A percentile compares a stretch with the other conserved stretches of the same genome.
These are phyloP conservation scores for Pimephales promelas DNA, from an alignment of 2,113 vertebrate species.

Conservation along the genomic window DNA sequence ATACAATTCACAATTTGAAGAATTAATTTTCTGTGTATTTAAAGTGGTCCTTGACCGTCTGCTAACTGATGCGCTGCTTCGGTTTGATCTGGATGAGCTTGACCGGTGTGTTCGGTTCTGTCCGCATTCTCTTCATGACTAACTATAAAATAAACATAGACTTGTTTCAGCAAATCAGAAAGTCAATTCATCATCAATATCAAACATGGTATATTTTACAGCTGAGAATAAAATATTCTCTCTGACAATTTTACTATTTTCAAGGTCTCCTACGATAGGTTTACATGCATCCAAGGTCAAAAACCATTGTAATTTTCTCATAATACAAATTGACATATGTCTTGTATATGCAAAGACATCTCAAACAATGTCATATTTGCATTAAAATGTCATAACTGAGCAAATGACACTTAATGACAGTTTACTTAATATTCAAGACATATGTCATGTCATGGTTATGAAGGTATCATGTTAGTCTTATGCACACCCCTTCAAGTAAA, in stretches of 20 bases:
- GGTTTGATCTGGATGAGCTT: constrained; percentile 52
- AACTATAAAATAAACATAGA: constrained; percentile 43
- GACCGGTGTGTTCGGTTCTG: constrained; percentile 21
- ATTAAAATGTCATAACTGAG: too few relatives aligned
- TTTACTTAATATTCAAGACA: too few relatives aligned
- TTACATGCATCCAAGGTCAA: too few relatives aligned
- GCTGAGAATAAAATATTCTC: background rate
- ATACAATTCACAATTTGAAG: background rate
- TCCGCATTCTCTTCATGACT: constrained; percentile 55
- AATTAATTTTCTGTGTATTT: background rate
- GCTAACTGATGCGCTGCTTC: constrained; percentile 38
- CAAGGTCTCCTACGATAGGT: too few relatives aligned
- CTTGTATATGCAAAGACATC: too few relatives aligned
- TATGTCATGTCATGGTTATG: too few relatives aligned
- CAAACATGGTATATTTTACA: background rate
- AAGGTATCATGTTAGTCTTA: too few relatives aligned
- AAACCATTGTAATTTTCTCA: too few relatives aligned
- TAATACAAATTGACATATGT: too few relatives aligned
- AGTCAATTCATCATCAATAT: background rate
- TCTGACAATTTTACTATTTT: background rate
- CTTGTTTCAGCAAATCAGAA: background rate
- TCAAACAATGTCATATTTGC: too few relatives aligned
- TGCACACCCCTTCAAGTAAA: too few relatives aligned
- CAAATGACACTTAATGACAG: too few relatives aligned
- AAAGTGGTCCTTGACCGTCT: background rate